These are phyloP conservation scores for Leptoclinus maculatus DNA, from an alignment of 2,797 vertebrate genomes.

Conservation along the genomic window DNA sequence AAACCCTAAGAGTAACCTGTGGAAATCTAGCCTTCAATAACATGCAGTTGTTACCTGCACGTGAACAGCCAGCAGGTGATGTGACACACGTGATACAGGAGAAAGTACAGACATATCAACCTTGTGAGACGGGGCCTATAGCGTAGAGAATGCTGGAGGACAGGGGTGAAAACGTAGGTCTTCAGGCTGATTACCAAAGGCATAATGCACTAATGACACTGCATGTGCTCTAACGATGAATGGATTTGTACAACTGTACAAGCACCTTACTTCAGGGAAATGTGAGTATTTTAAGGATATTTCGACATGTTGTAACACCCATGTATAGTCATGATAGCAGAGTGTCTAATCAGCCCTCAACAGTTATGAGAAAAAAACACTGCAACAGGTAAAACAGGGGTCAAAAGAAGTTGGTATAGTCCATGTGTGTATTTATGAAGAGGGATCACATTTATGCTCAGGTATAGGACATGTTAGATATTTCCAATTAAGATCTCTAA, in stretches of 20 bases:
- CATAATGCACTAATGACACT: conserved; percentile 59
- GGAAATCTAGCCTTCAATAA: background rate
- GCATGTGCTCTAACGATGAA: conserved; percentile 58
- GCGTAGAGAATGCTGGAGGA: conserved; percentile 34
- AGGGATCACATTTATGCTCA: conserved; percentile 10
- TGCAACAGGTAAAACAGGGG: conserved; percentile 54
- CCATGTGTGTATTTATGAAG: conserved; percentile 6
- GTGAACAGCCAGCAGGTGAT: conserved; percentile 16
- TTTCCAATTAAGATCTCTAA: conserved; percentile 16
- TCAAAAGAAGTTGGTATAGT: conserved; percentile 27
- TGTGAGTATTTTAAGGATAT: conserved; percentile 11
- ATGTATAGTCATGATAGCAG: conserved; percentile 6
- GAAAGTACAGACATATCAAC: conserved; percentile 10
- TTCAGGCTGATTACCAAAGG: conserved; percentile 38
- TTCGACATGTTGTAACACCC: conserved; percentile 56
- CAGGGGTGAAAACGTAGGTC: conserved; percentile 32
- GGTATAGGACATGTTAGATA: background rate
- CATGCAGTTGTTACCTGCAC: background rate
- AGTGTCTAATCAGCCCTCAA: conserved; percentile 15
- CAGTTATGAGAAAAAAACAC: conserved; percentile 39
- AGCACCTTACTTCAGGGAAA: conserved; percentile 3
- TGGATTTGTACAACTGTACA: conserved; percentile 48
- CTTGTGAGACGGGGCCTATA: conserved; percentile 7
- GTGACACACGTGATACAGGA: conserved; percentile 12
- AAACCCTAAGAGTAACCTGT: background rate